A percentile compares a stretch with the other conserved stretches of the same genome.
Evolutionary conservation across 2,113 vertebrate species (phyloP).

Genomic region (Nansenia antarctica): DNA sequence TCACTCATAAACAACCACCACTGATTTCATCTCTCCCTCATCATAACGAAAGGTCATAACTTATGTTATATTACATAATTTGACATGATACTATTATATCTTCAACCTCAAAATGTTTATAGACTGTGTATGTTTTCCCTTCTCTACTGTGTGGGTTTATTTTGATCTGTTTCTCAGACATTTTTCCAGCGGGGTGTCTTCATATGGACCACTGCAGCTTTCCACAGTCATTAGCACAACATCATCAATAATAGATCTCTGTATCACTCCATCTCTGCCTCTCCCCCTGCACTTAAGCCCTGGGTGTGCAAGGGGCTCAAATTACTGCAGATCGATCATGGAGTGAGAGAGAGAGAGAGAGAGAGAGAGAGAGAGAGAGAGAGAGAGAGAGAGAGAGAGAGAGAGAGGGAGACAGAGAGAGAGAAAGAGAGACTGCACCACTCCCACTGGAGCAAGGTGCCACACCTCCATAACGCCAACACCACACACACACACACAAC

Average conservation of each 20-base stretch:
- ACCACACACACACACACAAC: background rate
- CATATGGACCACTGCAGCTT: constrained; percentile 58
- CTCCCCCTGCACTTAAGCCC: constrained; percentile 72
- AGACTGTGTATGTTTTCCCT: background rate
- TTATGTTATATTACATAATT: background rate
- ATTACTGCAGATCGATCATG: constrained; percentile 75
- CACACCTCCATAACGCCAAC: background rate
- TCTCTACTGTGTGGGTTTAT: background rate
- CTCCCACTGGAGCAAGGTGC: background rate
- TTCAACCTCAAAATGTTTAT: background rate
- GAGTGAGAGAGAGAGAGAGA: constrained; percentile 7
- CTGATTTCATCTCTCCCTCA: too few species aligned
- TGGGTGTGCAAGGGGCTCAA: constrained; percentile 58
- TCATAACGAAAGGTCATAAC: too few species aligned
- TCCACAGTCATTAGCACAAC: constrained; percentile 74
- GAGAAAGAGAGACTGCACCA: background rate
- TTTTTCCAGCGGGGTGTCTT: constrained; percentile 12
- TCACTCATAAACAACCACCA: too few species aligned
- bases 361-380: background rate
- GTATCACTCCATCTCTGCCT: constrained; percentile 65
- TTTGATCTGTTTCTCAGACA: background rate
- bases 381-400: background rate
- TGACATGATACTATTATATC: background rate
- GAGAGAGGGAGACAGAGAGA: background rate
- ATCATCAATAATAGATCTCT: constrained; percentile 81